Conservation (phyloP, 2,888 invertebrate genomes). For the Hymenopus coronatus region DNA sequence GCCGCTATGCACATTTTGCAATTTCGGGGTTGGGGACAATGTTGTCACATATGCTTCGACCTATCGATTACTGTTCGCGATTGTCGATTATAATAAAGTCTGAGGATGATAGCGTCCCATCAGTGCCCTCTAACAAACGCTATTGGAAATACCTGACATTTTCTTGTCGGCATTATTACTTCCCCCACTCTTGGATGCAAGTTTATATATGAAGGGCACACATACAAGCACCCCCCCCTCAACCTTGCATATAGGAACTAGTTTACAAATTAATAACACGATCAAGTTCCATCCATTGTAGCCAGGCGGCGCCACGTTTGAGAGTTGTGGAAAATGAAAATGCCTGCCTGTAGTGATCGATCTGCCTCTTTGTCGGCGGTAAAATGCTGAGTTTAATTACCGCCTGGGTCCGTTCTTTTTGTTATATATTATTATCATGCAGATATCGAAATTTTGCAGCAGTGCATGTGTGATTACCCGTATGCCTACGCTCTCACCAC, state of each 20-base stretch:
- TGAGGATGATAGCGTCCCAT: not conserved
- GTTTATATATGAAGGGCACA: not conserved
- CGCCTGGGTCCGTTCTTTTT: not conserved
- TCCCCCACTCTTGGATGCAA: not conserved
- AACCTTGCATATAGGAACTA: not conserved
- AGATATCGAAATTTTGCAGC: conserved; percentile 14
- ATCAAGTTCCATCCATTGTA: not conserved
- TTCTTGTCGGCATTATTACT: not conserved
- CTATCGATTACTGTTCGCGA: not conserved
- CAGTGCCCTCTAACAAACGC: not conserved
- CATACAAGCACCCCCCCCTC: not conserved
- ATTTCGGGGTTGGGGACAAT: not conserved
- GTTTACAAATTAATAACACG: conserved; percentile 14
- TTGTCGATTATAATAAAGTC: not conserved
- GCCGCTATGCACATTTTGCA: not conserved
- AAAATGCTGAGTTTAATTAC: conserved; percentile 3
- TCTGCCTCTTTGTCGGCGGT: conserved; percentile 1
- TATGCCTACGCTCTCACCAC: not conserved
- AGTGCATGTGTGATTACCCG: conserved; percentile 11
- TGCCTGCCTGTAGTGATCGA: conserved; percentile 2
- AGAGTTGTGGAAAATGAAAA: conserved; percentile 1
- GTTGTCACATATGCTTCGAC: not conserved
- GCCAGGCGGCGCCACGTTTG: not conserved
- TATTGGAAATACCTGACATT: conserved; percentile 14
- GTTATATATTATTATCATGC: not conserved